Percentiles rank a stretch among this genome's conserved stretches.
phyloP scores from a whole-genome alignment of 2,113 vertebrate genomes.

The Xenopus tropicalis region DNA sequence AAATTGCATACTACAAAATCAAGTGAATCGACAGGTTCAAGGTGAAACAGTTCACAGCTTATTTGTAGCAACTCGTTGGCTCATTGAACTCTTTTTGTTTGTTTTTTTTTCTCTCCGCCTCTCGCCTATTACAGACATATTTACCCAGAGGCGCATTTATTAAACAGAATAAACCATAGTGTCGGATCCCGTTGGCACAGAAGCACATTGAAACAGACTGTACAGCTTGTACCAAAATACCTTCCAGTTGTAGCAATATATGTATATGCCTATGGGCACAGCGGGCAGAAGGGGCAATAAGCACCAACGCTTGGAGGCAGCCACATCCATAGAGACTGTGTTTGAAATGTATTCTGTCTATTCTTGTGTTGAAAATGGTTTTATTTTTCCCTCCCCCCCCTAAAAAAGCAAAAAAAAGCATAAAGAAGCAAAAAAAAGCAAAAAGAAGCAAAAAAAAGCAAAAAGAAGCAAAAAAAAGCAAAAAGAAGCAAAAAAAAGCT shows the following conservation, averaged over 20 bases:
- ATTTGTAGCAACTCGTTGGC: background rate
- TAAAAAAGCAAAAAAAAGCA: no score
- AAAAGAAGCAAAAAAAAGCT: no score
- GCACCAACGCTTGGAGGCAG: no score
- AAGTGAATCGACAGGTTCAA: slow-evolving; percentile 23
- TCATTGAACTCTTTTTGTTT: background rate
- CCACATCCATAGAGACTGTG: no score
- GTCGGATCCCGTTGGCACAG: slow-evolving; percentile 2
- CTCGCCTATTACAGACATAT: background rate
- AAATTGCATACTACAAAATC: slow-evolving; percentile 3
- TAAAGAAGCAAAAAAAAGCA: no score
- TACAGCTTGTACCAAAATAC: background rate
- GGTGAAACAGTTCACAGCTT: slow-evolving; percentile 17
- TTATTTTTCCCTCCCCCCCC: no score
- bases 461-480: no score
- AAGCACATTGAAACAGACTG: background rate
- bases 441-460: no score
- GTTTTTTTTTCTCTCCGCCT: background rate
- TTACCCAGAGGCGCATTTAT: background rate
- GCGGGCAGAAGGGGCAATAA: no score
- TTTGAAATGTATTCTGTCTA: background rate
- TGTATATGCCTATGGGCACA: no score
- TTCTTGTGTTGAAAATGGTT: background rate
- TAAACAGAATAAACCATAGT: background rate
- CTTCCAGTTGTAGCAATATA: background rate